Conservation (phyloP, 2,113 vertebrate species). For the Serinus canaria region DNA sequence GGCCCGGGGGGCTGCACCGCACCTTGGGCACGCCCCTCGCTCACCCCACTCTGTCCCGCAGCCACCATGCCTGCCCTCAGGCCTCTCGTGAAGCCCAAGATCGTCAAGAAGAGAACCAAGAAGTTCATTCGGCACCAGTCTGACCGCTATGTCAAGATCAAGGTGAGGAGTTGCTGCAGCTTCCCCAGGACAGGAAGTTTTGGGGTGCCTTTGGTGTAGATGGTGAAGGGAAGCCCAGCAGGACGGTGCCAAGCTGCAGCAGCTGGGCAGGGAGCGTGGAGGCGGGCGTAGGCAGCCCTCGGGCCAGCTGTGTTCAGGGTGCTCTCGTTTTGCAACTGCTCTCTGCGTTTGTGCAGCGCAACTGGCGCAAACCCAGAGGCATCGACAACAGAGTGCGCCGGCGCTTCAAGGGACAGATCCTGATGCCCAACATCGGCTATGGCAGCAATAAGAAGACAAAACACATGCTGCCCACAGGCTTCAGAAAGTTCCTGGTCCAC, state of each 20-base stretch:
- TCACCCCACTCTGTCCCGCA: neutral
- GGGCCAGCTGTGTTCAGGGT: accelerated
- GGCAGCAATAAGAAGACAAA: constrained; percentile 98
- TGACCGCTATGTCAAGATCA: constrained; percentile 97
- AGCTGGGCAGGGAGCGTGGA: neutral
- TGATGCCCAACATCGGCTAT: constrained; percentile 99
- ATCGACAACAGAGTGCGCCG: constrained; percentile 97
- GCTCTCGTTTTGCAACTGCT: accelerated
- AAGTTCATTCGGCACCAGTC: constrained; percentile 98
- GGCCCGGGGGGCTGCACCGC: neutral
- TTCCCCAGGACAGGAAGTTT: accelerated
- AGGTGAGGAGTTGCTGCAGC: constrained; percentile 56
- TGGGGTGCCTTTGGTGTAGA: accelerated
- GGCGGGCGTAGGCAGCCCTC: accelerated
- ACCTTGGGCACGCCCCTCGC: accelerated
- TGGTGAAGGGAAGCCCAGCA: accelerated
- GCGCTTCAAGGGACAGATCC: constrained; percentile 96
- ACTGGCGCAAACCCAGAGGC: constrained; percentile 97
- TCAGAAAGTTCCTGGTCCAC: constrained; percentile 96
- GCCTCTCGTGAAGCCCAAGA: constrained; percentile 91
- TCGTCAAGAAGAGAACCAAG: constrained; percentile 97
- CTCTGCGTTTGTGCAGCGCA: constrained; percentile 55
- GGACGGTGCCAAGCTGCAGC: neutral
- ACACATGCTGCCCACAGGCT: constrained; percentile 93
- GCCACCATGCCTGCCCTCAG: constrained; percentile 90